phyloP scores from a whole-genome alignment of 2,113 vertebrate species.

The Irena cyanogastra region DNA sequence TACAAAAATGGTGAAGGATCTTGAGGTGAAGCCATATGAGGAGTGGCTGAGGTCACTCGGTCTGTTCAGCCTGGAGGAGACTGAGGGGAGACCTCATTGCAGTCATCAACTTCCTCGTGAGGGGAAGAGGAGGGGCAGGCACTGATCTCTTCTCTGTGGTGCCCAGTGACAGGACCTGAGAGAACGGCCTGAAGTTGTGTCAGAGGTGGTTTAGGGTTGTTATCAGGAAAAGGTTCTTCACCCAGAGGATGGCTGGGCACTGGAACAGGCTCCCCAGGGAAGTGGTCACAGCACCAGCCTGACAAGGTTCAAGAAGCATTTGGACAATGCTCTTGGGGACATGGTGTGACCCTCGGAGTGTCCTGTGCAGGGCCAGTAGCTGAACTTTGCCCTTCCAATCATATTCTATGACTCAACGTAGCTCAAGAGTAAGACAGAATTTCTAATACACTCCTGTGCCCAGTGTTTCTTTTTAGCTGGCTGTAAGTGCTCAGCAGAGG shows the following conservation, averaged over 20 bases:
- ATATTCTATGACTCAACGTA: not conserved
- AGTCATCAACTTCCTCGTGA: accelerated
- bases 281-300: not conserved
- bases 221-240: not conserved
- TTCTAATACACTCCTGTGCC: not conserved
- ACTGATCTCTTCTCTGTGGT: not conserved
- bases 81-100: not conserved
- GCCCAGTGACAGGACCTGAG: not conserved
- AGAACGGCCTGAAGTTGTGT: not conserved
- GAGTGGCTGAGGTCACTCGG: not conserved
- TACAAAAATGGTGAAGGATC: not conserved
- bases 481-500: not conserved
- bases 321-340: not conserved
- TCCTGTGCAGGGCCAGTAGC: not conserved
- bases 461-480: not conserved
- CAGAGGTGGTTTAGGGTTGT: not conserved
- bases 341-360: not conserved
- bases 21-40: not conserved
- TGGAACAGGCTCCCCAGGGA: not conserved
- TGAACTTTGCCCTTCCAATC: not conserved
- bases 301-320: not conserved
- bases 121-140: not conserved
- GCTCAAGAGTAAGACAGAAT: not conserved
- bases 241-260: not conserved
- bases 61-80: not conserved